Evolutionary conservation across 2,113 vertebrate species (phyloP).

Genomic region (Heterocephalus glaber): DNA sequence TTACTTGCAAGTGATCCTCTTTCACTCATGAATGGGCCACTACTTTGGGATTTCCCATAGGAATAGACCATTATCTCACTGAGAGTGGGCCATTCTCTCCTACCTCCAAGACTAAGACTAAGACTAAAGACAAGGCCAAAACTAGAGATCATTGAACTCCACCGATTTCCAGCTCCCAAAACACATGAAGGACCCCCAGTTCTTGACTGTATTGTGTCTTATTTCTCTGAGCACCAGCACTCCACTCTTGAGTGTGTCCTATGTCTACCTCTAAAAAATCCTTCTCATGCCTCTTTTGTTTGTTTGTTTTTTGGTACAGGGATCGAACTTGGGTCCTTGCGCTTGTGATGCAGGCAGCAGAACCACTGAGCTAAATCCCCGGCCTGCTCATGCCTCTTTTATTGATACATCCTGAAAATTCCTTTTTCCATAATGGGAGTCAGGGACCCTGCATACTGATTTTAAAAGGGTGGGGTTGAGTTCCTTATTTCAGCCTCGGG

Average conservation of each 20-base stretch:
- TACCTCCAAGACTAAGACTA: no score
- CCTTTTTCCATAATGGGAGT: background rate
- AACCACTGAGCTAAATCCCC: no score
- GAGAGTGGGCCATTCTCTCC: background rate
- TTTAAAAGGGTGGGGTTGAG: background rate
- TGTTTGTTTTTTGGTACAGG: no score
- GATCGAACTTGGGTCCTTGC: no score
- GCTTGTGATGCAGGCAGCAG: no score
- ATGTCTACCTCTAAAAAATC: background rate
- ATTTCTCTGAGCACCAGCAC: background rate
- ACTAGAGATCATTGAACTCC: background rate
- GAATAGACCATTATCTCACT: background rate
- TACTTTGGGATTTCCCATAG: background rate
- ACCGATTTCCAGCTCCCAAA: background rate
- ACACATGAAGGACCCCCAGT: background rate
- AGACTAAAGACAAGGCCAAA: background rate
- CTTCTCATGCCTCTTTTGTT: background rate
- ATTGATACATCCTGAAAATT: background rate
- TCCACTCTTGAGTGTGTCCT: background rate
- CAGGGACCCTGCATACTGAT: background rate
- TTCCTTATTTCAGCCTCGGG: no score
- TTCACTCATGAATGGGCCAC: no score
- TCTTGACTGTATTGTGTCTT: background rate
- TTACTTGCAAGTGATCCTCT: background rate
- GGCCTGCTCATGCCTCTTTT: background rate